A percentile compares a stretch with the other conserved stretches of the same genome.
Conservation (phyloP, 2,113 vertebrate species). For the Phalacrocorax brasilianus region DNA sequence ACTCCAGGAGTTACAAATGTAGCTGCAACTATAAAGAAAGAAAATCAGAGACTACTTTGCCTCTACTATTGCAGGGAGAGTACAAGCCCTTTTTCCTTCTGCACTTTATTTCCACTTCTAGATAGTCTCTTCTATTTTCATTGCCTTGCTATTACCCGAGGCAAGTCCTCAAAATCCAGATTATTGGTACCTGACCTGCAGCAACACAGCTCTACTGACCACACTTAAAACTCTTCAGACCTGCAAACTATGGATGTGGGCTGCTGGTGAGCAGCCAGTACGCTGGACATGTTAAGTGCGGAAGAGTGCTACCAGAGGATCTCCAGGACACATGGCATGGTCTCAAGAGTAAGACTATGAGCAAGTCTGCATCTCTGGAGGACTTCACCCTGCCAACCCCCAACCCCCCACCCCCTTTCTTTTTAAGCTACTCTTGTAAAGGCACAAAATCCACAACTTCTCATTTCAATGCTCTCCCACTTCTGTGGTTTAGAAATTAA, state of each 20-base stretch:
- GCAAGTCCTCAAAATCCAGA: neutral
- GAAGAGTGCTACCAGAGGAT: neutral
- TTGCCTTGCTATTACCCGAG: neutral
- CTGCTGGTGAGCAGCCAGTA: neutral
- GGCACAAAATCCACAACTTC: neutral
- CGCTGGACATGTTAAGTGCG: accelerated
- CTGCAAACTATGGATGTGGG: neutral
- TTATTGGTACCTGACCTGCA: neutral
- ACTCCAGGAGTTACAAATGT: neutral
- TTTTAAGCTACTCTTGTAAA: neutral
- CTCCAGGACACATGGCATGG: accelerated
- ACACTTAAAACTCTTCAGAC: neutral
- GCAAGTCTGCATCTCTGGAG: neutral
- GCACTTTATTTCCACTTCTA: neutral
- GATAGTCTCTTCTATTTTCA: neutral
- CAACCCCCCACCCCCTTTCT: no score
- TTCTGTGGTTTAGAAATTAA: neutral
- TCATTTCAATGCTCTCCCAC: neutral
- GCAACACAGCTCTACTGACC: neutral
- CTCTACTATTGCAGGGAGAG: neutral
- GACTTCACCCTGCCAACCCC: neutral
- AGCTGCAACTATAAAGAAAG: neutral
- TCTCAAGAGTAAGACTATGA: neutral
- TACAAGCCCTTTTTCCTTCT: neutral
- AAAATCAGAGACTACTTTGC: neutral